A percentile compares a stretch with the other conserved stretches of the same genome.
These are phyloP conservation scores for Balaeniceps rex DNA, from an alignment of 2,113 vertebrate species.

Conservation along the genomic window DNA sequence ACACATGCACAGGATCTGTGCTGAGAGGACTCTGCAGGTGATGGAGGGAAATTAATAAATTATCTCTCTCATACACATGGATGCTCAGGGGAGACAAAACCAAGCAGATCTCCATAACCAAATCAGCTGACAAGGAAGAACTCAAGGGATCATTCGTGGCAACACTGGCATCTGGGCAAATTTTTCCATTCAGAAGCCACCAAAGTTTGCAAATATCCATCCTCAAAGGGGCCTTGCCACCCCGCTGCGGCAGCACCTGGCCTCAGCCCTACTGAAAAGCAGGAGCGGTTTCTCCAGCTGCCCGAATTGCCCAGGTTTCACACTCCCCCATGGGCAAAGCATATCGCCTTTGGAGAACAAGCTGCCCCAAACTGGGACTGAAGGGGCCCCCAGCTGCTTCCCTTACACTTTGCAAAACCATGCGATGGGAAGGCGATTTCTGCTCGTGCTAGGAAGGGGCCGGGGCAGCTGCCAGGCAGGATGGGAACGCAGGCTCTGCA, in stretches of 20 bases:
- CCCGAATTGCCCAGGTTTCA: neutral
- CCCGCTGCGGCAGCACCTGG: neutral
- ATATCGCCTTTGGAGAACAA: neutral
- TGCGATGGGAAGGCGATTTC: neutral
- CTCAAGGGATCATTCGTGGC: neutral
- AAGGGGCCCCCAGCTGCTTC: neutral
- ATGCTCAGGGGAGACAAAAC: neutral
- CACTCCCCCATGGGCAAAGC: neutral
- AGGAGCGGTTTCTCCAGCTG: neutral
- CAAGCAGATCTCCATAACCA: neutral
- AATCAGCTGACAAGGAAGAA: neutral
- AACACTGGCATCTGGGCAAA: neutral
- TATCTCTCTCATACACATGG: neutral
- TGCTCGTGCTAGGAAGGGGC: neutral
- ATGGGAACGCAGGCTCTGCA: neutral
- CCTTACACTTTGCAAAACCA: neutral
- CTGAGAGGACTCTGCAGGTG: neutral
- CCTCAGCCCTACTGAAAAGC: neutral
- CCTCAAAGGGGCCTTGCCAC: neutral
- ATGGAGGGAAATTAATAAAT: neutral
- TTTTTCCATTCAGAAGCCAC: neutral
- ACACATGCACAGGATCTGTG: neutral
- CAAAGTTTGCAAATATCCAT: neutral
- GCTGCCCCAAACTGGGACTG: neutral
- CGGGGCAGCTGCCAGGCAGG: neutral